Base-by-base conservation (phyloP, 2,888 invertebrate genomes). In the Nymphalis polychloros region DNA sequence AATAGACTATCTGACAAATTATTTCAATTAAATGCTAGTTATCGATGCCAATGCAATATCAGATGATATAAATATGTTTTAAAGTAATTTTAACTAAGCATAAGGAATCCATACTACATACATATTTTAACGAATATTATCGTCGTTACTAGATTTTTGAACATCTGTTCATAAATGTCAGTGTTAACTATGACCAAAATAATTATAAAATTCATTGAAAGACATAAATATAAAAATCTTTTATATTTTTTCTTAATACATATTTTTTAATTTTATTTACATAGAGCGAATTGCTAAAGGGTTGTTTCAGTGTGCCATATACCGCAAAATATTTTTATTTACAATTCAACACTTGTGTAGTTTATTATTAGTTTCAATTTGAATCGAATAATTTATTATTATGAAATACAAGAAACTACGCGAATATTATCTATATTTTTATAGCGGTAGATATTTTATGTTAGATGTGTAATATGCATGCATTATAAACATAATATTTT, bases 371-470 rank as follows among this genome's bases (percentile, higher is more conserved):
- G 41, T 66, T 41, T 69, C 16, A 63, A 53, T 48, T 19, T 5
- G 13, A 59, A 59, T 52, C 20, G 16, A 59, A 50, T 68, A 59
- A 68, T 59, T 68, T 53, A 31, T 59, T 47, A 27, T 35, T 49
- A 31, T 35, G 50, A 67, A 60, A 59, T 62, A 67, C 67, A 70
- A 50, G 19, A 31, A 50, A 64, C 47, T 49, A 70, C 57, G 59
- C 53, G 63, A 67, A 63, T 66, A 57, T 60, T 60, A 71, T 61
- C 50, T 69, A 71, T 71, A 68, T 72, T 69, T 72, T 69, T 72
- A 67, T 69, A 72, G 71, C 17, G 10, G 17, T 64, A 67, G 61
- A 66, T 19, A 57, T 61, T 50, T 67, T 61, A 57, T 53, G 31
- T 65, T 70, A 53, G 47, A 47, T 59, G 48, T 27, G 49, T 55